Base-by-base conservation (phyloP, 2,888 invertebrate species). In the Lissocephala sabroskyi region DNA sequence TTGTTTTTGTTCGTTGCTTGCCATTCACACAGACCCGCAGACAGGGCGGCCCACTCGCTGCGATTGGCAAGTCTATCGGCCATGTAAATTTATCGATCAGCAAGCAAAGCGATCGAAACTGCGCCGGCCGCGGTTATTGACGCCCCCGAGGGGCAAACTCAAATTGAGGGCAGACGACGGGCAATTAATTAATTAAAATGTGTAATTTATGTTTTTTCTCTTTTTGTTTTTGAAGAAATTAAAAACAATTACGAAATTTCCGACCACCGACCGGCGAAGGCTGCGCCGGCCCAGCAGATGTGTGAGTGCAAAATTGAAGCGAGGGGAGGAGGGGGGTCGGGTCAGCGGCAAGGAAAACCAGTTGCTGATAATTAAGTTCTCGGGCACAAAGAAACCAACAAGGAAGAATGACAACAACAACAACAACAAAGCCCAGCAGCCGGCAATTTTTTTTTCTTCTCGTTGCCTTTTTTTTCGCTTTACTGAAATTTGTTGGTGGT, bases 41-140 rank as follows among this genome's bases (percentile, higher is more conserved):
- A 52, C 43, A 44, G 23, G 23, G 13, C 10, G 19, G 14, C n/a
- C n/a, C n/a, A n/a, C n/a, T n/a, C n/a, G n/a, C n/a, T n/a, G n/a
- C n/a, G n/a, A n/a, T n/a, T n/a, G n/a, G n/a, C n/a, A n/a, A n/a
- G n/a, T n/a, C n/a, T n/a, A n/a, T n/a, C n/a, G n/a, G n/a, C n/a
- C n/a, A n/a, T n/a, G n/a, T n/a, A n/a, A n/a, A n/a, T n/a, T n/a
- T n/a, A n/a, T n/a, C n/a, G n/a, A n/a, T n/a, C n/a, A n/a, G n/a
- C n/a, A n/a, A n/a, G n/a, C n/a, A n/a, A n/a, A n/a, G n/a, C n/a
- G n/a, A n/a, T n/a, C n/a, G n/a, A n/a, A n/a, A n/a, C n/a, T n/a
- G n/a, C n/a, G n/a, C n/a, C n/a, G n/a, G n/a, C n/a, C n/a, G 45
- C 45, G 60, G 51, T 56, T 53, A 51, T 53, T 58, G 62, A 41